Conservation (phyloP, 1,140 invertebrate genomes). For the Drosophila lacertosa region DNA sequence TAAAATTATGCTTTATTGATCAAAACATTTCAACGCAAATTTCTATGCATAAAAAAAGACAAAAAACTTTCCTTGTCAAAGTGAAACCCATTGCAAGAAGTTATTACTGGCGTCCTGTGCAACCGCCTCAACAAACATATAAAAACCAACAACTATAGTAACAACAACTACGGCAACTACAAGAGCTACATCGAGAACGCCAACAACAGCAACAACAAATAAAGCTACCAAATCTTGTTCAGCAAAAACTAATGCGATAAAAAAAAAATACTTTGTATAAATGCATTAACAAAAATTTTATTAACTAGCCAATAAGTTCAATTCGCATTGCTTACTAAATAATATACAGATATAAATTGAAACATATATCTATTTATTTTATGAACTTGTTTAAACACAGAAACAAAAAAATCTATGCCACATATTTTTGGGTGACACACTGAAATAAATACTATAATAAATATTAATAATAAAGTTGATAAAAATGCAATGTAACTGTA, state of each 20-base stretch:
- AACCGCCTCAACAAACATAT: slow-evolving; percentile 26
- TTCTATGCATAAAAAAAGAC: slow-evolving; percentile 28
- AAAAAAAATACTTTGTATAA: slow-evolving; percentile 49
- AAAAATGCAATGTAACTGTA: slow-evolving; percentile 56
- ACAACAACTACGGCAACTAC: slow-evolving; percentile 25
- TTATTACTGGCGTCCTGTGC: slow-evolving; percentile 60
- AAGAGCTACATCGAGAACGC: slow-evolving; percentile 15
- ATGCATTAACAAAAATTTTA: slow-evolving; percentile 23
- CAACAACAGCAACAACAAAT: slow-evolving; percentile 29
- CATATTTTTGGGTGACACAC: slow-evolving; percentile 70
- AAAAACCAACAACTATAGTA: slow-evolving; percentile 16
- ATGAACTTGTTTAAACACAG: slow-evolving; percentile 58
- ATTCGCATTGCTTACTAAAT: slow-evolving; percentile 68
- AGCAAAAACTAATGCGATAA: slow-evolving; percentile 26
- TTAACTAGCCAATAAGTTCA: slow-evolving; percentile 54
- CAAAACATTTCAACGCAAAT: slow-evolving; percentile 28
- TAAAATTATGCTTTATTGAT: slow-evolving; percentile 33
- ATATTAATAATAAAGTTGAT: slow-evolving; percentile 69
- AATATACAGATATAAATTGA: slow-evolving; percentile 33
- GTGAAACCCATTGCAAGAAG: slow-evolving; percentile 51
- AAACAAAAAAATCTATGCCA: slow-evolving; percentile 51
- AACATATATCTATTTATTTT: slow-evolving; percentile 61
- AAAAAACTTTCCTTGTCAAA: slow-evolving; percentile 54
- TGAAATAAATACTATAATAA: slow-evolving; percentile 32
- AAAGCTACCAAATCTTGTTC: slow-evolving; percentile 47